Percentiles rank a stretch among this genome's conserved stretches.
These are phyloP conservation scores for Orchesellides sinensis DNA, from an alignment of 2,888 invertebrate genomes.

Conservation along the genomic window DNA sequence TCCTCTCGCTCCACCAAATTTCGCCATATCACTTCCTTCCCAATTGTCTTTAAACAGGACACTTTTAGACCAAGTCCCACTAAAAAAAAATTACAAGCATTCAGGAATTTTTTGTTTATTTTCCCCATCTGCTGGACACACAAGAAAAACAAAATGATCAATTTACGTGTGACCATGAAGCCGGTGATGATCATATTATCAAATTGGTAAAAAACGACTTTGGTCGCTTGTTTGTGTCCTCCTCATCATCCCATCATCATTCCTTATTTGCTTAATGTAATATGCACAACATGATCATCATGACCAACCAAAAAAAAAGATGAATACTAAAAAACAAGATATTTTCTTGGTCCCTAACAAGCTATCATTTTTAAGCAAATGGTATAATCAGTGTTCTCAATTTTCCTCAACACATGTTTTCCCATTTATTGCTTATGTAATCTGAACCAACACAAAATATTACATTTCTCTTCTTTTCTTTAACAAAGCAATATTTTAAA, in stretches of 20 bases:
- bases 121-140: not conserved
- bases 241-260: not conserved
- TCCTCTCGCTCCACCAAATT: not conserved
- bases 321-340: not conserved
- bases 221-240: too few relatives aligned
- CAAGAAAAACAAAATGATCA: not conserved
- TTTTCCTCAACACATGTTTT: not conserved
- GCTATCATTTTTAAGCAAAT: not conserved
- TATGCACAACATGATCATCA: not conserved
- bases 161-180: not conserved
- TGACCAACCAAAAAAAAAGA: not conserved
- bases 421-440: too few relatives aligned
- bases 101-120: not conserved
- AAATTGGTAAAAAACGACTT: not conserved
- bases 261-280: constrained; percentile 13
- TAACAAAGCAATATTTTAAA: not conserved
- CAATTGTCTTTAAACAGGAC: too few relatives aligned
- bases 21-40: too few relatives aligned
- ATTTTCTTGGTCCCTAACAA: not conserved
- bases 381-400: not conserved
- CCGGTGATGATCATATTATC: not conserved
- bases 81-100: too few relatives aligned
- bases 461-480: too few relatives aligned
- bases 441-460: too few relatives aligned
- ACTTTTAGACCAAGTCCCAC: too few relatives aligned